Percentiles rank a stretch among this genome's conserved stretches.
Evolutionary conservation across 2,797 vertebrate species (phyloP).

Genomic region (Echiichthys vipera): DNA sequence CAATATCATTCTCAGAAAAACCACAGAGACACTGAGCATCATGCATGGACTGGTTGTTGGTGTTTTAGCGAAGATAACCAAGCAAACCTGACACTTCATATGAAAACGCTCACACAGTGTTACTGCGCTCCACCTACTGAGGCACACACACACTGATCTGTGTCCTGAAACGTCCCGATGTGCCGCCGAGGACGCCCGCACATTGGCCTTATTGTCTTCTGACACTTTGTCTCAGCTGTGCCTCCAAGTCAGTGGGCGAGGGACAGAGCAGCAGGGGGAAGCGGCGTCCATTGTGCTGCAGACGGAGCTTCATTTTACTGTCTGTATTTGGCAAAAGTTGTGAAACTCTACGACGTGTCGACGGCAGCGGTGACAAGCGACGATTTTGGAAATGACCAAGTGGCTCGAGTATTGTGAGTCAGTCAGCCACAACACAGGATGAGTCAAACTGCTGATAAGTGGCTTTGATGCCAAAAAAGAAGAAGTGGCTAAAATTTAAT

Average conservation of each 20-base stretch:
- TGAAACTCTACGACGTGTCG: not conserved
- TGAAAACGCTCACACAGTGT: not conserved
- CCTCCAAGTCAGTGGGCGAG: slow-evolving; percentile 51
- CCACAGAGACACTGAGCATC: not conserved
- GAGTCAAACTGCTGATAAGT: slow-evolving; percentile 15
- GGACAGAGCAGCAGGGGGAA: not conserved
- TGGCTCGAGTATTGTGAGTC: not conserved
- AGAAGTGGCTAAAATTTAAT: not conserved
- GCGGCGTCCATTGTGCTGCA: not conserved
- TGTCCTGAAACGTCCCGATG: slow-evolving; percentile 55
- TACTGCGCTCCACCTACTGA: slow-evolving; percentile 9
- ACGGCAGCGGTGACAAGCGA: not conserved
- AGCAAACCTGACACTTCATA: not conserved
- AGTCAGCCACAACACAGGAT: not conserved
- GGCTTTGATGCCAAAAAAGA: slow-evolving; percentile 6
- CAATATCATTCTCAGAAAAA: not conserved
- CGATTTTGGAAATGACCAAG: slow-evolving; percentile 16
- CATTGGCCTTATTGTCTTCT: slow-evolving; percentile 70
- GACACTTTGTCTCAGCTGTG: slow-evolving; percentile 32
- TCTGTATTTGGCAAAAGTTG: slow-evolving; percentile 8
- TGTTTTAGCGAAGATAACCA: not conserved
- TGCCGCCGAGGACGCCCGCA: slow-evolving; percentile 15
- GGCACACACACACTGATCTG: slow-evolving; percentile 11
- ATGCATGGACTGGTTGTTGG: not conserved
- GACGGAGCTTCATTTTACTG: not conserved